Conservation (phyloP, 2,888 invertebrate genomes). For the Lamellibrachia columna region DNA sequence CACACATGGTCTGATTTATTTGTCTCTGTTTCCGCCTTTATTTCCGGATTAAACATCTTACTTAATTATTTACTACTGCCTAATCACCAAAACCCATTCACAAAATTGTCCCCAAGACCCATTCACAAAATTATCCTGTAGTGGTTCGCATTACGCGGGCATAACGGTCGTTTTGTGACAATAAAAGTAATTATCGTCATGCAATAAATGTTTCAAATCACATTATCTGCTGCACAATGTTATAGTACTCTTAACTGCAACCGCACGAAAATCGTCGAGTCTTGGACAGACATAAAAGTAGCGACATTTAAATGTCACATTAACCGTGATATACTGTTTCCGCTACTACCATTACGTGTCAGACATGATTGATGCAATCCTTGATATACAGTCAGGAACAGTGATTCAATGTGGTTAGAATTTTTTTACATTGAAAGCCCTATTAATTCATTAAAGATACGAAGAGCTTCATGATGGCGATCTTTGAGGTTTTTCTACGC, state of each 20-base stretch:
- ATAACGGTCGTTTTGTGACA: not conserved
- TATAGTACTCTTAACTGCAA: not conserved
- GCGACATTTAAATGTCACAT: constrained; percentile 8
- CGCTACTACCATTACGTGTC: not conserved
- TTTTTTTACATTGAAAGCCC: not conserved
- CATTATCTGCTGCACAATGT: not conserved
- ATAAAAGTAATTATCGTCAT: not conserved
- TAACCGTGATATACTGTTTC: not conserved
- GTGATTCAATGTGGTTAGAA: not conserved
- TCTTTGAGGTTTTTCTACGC: not conserved
- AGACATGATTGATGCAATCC: not conserved
- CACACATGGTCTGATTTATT: not conserved
- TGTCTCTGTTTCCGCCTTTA: not conserved
- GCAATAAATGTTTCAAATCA: not conserved
- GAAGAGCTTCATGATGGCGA: not conserved
- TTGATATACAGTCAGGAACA: not conserved
- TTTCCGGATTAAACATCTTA: not conserved
- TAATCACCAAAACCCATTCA: not conserved
- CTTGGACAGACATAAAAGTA: not conserved
- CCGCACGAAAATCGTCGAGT: not conserved
- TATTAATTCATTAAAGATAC: not conserved
- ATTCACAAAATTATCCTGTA: not conserved
- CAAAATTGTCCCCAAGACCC: not conserved
- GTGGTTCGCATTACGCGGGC: not conserved
- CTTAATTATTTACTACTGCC: not conserved